Evolutionary conservation across 2,888 invertebrate genomes (phyloP).

Genomic region (Pristionchus mayeri): DNA sequence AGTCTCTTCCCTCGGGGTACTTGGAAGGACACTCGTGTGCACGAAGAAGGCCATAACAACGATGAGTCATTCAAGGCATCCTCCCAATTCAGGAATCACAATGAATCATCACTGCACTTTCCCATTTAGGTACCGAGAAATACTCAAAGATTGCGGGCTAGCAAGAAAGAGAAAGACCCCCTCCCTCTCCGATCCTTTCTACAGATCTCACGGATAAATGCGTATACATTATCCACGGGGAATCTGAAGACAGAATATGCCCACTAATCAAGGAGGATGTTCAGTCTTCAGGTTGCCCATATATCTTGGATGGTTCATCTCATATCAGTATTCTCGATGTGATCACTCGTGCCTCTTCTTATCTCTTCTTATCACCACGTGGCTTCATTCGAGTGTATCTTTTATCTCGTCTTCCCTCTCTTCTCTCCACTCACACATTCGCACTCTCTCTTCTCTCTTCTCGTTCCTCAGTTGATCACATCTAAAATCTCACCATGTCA

Average conservation of each 20-base stretch:
- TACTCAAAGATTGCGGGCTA: neutral
- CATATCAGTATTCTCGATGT: neutral
- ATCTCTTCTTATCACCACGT: slow-evolving; percentile 44
- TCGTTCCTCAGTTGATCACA: too few species aligned
- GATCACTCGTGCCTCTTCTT: slow-evolving; percentile 16
- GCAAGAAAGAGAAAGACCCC: too few species aligned
- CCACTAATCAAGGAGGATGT: too few species aligned
- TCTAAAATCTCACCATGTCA: neutral
- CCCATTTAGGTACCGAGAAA: neutral
- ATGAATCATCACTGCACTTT: neutral
- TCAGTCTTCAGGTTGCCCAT: too few species aligned
- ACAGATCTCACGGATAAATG: neutral
- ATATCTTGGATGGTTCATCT: too few species aligned
- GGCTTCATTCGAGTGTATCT: slow-evolving; percentile 2
- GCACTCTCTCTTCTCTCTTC: slow-evolving; percentile 37
- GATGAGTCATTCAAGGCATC: neutral
- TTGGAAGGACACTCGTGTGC: slow-evolving; percentile 15
- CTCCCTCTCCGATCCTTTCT: too few species aligned
- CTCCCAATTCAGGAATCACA: neutral
- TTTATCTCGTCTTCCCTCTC: slow-evolving; percentile 32
- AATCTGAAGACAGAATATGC: neutral
- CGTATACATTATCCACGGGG: neutral
- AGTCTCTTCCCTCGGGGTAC: neutral
- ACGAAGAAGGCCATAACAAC: neutral
- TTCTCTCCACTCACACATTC: slow-evolving; percentile 11